Conservation (phyloP, 2,888 invertebrate genomes). For the Drymonia ruficornis region DNA sequence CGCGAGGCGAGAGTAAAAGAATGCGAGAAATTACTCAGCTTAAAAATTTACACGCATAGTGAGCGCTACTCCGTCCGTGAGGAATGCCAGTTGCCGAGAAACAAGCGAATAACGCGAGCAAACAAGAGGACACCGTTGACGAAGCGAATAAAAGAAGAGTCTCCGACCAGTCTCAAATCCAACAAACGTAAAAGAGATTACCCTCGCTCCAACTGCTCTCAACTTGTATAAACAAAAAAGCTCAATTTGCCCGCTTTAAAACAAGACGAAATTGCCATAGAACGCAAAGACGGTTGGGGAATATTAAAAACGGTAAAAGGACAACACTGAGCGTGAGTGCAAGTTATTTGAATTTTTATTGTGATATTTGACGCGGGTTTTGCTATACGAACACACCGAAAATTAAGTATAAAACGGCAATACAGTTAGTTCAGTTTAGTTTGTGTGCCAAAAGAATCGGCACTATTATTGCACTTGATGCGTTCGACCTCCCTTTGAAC, state of each 20-base stretch:
- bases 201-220: slow-evolving; percentile 78
- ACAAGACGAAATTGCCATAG: slow-evolving; percentile 76
- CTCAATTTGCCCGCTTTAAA: slow-evolving; percentile 77
- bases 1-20: slow-evolving; percentile 42
- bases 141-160: slow-evolving; percentile 73
- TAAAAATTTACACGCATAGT: slow-evolving; percentile 78
- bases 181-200: slow-evolving; percentile 83
- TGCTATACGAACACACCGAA: too few relatives aligned
- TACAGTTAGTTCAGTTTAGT: too few relatives aligned
- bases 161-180: slow-evolving; percentile 66
- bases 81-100: slow-evolving; percentile 54
- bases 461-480: too few relatives aligned
- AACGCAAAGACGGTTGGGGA: slow-evolving; percentile 72
- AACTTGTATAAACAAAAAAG: slow-evolving; percentile 82
- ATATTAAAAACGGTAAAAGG: slow-evolving; percentile 82
- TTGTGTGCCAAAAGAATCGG: too few relatives aligned
- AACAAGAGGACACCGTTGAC: slow-evolving; percentile 70
- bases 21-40: slow-evolving; percentile 55
- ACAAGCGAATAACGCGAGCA: slow-evolving; percentile 64
- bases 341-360: slow-evolving; percentile 75
- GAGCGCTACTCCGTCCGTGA: slow-evolving; percentile 65
- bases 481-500: too few relatives aligned
- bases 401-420: too few relatives aligned
- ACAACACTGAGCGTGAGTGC: slow-evolving; percentile 63
- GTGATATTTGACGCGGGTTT: slow-evolving; percentile 57